These are phyloP conservation scores for Rosalia funebris DNA, from an alignment of 2,888 invertebrate genomes.

Conservation along the genomic window DNA sequence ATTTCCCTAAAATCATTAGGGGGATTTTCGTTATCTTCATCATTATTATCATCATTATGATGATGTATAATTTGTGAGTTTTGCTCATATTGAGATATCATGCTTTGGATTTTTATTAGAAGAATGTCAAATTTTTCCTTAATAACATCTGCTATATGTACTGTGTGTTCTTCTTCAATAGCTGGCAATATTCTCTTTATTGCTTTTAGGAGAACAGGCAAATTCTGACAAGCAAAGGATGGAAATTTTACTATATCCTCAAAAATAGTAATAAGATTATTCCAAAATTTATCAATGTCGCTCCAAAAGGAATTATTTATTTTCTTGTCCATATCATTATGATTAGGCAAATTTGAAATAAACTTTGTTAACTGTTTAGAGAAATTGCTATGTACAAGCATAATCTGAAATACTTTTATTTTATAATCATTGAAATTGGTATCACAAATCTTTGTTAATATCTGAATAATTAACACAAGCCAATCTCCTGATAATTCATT, in stretches of 20 bases:
- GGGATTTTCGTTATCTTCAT: constrained; percentile 26
- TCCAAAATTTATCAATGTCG: constrained; percentile 38
- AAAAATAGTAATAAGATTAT: constrained; percentile 29
- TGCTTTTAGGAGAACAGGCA: constrained; percentile 28
- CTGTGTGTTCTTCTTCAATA: constrained; percentile 33
- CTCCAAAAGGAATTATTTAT: constrained; percentile 38
- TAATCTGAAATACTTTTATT: background rate
- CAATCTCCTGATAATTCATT: background rate
- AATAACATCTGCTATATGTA: constrained; percentile 37
- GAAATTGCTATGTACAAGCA: background rate
- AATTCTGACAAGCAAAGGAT: constrained; percentile 25
- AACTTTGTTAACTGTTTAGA: background rate
- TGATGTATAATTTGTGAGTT: no score
- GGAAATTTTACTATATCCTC: constrained; percentile 29
- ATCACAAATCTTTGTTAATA: background rate
- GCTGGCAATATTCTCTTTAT: constrained; percentile 27
- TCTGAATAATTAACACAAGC: background rate
- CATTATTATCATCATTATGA: background rate
- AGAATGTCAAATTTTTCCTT: constrained; percentile 21
- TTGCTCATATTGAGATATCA: background rate
- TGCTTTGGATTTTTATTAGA: background rate
- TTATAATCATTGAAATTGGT: background rate
- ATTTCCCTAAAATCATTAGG: constrained; percentile 66
- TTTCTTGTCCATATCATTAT: constrained; percentile 30
- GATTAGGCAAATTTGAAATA: constrained; percentile 17